Evolutionary conservation across 2,888 invertebrate species (phyloP), one percentile per base, ranked within the genome.

Genomic region (Junonia oenone): DNA sequence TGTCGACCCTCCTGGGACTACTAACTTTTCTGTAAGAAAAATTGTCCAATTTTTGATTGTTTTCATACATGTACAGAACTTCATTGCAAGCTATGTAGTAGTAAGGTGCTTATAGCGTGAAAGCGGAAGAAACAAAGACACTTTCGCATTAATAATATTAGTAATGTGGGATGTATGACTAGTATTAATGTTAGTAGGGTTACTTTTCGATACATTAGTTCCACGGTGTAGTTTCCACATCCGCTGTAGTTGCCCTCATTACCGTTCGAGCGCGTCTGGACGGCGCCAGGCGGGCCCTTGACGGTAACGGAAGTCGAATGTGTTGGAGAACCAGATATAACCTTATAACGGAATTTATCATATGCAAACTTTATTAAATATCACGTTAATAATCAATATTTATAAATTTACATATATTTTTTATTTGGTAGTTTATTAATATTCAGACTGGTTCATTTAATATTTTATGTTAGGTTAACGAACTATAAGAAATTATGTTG

Each of bases 201-300:
- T 29, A 51, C 2, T 40, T 43, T 51, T 17, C 14, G 26, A 27
- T 26, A n/a, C 22, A 43, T 17, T 26, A 19, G 48, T 49, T 58
- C 56, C 27, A 56, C 54, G 58, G 45, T 46, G 57, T 54, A 56
- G 53, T 58, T 59, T 53, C 49, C 45, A 56, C 51, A 54, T 59
- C 62, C 54, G 55, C 37, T 61, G 6, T 58, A 13, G 43, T 38
- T 56, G 58, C 40, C 60, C 62, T 58, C 56, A 58, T 62, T 61
- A 59, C 55, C 40, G 56, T 57, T 51, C 52, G 55, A 55, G 31
- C 48, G 49, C 59, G 62, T 38, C 62, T 19, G 43, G 33, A 13
- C 49, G 59, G 59, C 58, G 63, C 58, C 54, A 40, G 49, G 50
- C 56, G 47, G 53, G 63, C 55, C 61, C 61, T 62, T 60, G 60